These are phyloP conservation scores for Latrodectus elegans DNA, from an alignment of 2,888 invertebrate genomes.

Conservation along the genomic window DNA sequence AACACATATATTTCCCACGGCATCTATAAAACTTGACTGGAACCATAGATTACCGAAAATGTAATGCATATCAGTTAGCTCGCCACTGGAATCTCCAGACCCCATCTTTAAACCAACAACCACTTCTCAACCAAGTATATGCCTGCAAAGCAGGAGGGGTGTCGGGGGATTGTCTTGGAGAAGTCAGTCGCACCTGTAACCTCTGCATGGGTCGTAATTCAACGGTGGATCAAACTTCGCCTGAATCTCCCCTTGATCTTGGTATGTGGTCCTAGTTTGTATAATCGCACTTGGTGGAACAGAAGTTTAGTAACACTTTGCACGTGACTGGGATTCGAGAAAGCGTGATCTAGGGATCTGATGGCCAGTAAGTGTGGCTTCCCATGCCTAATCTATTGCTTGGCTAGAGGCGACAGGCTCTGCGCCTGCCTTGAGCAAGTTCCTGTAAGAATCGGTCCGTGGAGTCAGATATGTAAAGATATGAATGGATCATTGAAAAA, in stretches of 20 bases:
- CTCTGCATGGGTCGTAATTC: conserved; percentile 1
- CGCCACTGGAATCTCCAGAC: neutral
- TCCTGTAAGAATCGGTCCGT: neutral
- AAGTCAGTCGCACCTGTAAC: neutral
- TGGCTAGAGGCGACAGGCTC: neutral
- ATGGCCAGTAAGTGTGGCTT: conserved; percentile 17
- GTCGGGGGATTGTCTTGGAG: no score
- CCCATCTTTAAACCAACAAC: neutral
- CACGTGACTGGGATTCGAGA: conserved; percentile 44
- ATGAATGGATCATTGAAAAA: no score
- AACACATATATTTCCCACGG: no score
- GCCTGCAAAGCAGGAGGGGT: neutral
- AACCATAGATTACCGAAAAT: no score
- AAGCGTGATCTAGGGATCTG: conserved; percentile 42
- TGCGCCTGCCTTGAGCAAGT: neutral
- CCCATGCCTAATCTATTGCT: conserved; percentile 8
- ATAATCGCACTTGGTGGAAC: conserved; percentile 27
- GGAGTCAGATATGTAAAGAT: no score
- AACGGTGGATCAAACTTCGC: conserved; percentile 35
- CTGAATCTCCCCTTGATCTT: conserved; percentile 52
- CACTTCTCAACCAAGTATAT: neutral
- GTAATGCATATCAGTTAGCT: neutral
- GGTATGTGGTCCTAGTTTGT: conserved; percentile 48
- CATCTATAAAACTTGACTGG: no score
- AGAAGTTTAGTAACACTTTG: conserved; percentile 26